Evolutionary conservation across 2,888 invertebrate genomes (phyloP).

Genomic region (Melitaea athalia): DNA sequence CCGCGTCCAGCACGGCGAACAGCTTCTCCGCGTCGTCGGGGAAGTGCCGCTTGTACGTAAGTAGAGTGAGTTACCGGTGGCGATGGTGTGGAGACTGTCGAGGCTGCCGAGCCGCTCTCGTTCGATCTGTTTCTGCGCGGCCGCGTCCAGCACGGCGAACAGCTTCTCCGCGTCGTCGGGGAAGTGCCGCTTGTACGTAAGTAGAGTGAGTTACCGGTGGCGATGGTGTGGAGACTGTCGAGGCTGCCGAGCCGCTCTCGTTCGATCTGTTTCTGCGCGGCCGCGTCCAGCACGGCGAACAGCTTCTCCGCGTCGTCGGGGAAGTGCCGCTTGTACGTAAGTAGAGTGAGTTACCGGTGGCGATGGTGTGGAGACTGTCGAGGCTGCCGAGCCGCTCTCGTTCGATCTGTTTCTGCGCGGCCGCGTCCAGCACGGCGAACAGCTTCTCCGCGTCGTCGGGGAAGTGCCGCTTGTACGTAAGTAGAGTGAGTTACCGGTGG

Average conservation of each 20-base stretch:
- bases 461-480: constrained; percentile 94
- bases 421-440: constrained; percentile 90
- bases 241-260: constrained; percentile 73
- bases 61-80: constrained; percentile 65
- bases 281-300: constrained; percentile 90
- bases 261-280: constrained; percentile 83
- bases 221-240: constrained; percentile 68
- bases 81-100: constrained; percentile 68
- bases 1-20: constrained; percentile 90
- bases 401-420: constrained; percentile 83
- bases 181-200: constrained; percentile 94
- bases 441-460: constrained; percentile 94
- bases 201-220: constrained; percentile 65
- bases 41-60: constrained; percentile 94
- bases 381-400: constrained; percentile 73
- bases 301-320: constrained; percentile 94
- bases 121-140: constrained; percentile 83
- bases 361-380: constrained; percentile 68
- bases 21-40: constrained; percentile 94
- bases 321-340: constrained; percentile 94
- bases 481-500: constrained; percentile 65
- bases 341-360: constrained; percentile 65
- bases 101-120: constrained; percentile 73
- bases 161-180: constrained; percentile 94
- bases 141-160: constrained; percentile 90